Evolutionary conservation across 2,888 invertebrate genomes (phyloP), one percentile per base, ranked within the genome.

Genomic region (Macaria notata): DNA sequence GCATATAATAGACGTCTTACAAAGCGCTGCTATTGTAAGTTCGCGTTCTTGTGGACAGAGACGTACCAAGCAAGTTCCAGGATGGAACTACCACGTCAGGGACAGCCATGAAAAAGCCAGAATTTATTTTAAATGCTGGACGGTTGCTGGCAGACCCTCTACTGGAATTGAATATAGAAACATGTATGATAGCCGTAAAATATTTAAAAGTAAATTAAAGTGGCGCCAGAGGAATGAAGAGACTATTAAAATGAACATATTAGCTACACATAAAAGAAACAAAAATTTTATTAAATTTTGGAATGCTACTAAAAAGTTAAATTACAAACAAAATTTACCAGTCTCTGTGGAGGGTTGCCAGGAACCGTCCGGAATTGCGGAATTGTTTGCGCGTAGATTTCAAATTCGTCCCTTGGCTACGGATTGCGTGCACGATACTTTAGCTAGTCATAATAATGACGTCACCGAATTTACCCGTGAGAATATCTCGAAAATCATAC

Each of bases 221-320:
- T 48, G 47, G 38, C 38, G 47, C 19, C 9, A 48, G 19, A 9
- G 31, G 19, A 48, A 48, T 19, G 58, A 48, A 48, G 47, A 48
- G 6, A 31, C 29, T 29, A 48, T 48, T 0, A 48, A 53, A 53
- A 46, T 53, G 46, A 47, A 47, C 33, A 53, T 53, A 31, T 42
- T 53, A 46, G 46, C 53, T 8, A 46, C 19, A 4, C 53, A 47
- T 42, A 38, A 38, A 38, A 38, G 8, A 8, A 8, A 38, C 38
- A 38, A 38, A 38, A 38, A 38, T 3, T 38, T 38, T 38, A 38
- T 8, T 8, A 38, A 38, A 38, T 38, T 38, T 38, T 38, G 38
- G 38, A 38, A 38, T 38, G 53, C 46, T 2, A 53, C 53, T 19
- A 53, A 53, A 19, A 53, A 53, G 46, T n/a, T 53, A 7, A 53